Percentiles rank a stretch among this genome's conserved stretches.
These are phyloP conservation scores for Tupaia chinensis DNA, from an alignment of 2,113 vertebrate species.

Conservation along the genomic window DNA sequence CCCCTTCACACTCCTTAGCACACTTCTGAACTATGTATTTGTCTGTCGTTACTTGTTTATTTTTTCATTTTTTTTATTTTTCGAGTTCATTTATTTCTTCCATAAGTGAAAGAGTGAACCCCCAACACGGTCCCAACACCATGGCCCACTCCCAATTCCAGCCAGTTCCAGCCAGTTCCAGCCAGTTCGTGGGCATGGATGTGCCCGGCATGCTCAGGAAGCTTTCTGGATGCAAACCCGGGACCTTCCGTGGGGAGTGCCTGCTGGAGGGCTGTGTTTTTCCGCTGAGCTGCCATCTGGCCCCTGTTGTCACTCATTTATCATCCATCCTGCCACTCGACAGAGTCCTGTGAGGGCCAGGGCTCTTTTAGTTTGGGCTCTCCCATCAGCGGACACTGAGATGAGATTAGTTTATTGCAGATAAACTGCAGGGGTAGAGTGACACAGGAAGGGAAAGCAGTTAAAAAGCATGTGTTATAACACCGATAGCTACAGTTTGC, in stretches of 20 bases:
- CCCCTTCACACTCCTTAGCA: neutral
- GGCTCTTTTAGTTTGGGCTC: neutral
- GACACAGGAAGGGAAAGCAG: neutral
- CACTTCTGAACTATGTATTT: neutral
- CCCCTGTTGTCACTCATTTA: neutral
- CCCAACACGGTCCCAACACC: too few relatives aligned
- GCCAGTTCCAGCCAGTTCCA: too few relatives aligned
- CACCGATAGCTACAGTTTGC: neutral
- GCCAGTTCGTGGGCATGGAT: too few relatives aligned
- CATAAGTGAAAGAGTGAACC: too few relatives aligned
- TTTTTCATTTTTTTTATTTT: too few relatives aligned
- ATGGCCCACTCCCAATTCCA: too few relatives aligned
- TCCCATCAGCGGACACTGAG: neutral
- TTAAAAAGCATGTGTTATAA: neutral
- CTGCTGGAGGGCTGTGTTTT: too few relatives aligned
- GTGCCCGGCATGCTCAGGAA: too few relatives aligned
- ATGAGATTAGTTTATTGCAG: neutral
- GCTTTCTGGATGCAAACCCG: too few relatives aligned
- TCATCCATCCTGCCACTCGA: neutral
- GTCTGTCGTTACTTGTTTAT: neutral
- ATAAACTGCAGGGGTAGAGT: neutral
- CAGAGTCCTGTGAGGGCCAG: neutral
- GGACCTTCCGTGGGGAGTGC: too few relatives aligned
- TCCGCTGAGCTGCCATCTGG: too few relatives aligned
- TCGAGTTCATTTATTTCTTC: too few relatives aligned